phyloP scores from a whole-genome alignment of 2,888 invertebrate genomes.

The Acleris cristana region DNA sequence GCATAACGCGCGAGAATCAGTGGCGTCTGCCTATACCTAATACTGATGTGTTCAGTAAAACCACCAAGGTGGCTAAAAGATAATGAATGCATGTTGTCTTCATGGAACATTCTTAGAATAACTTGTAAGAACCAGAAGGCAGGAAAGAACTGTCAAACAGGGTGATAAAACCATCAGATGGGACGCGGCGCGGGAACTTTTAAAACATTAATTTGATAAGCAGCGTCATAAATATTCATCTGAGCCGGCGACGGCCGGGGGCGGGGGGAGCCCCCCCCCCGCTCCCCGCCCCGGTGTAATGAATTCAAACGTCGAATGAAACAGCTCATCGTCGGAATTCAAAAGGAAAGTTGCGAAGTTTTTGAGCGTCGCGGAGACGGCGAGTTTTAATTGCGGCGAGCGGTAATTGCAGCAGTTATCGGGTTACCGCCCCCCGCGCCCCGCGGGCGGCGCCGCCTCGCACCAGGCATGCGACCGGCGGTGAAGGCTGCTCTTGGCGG shows the following conservation, averaged over 20 bases:
- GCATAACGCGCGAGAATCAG: too few species aligned
- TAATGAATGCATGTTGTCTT: too few species aligned
- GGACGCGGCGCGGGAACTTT: slow-evolving; percentile 29
- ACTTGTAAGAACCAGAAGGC: slow-evolving; percentile 19
- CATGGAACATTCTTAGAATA: background rate
- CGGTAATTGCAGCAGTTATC: slow-evolving; percentile 36
- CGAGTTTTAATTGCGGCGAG: slow-evolving; percentile 33
- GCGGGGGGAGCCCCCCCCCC: background rate
- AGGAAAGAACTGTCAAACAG: slow-evolving; percentile 32
- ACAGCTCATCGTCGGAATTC: slow-evolving; percentile 37
- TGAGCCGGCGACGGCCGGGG: slow-evolving; percentile 20
- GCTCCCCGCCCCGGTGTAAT: slow-evolving; percentile 12
- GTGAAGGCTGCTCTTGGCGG: background rate
- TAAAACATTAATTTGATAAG: slow-evolving; percentile 37
- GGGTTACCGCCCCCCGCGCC: slow-evolving; percentile 18
- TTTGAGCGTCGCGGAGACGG: slow-evolving; percentile 23
- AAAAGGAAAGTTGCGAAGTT: slow-evolving; percentile 35
- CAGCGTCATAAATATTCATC: slow-evolving; percentile 36
- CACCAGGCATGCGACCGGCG: too few species aligned
- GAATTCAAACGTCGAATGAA: slow-evolving; percentile 37
- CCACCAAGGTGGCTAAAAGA: too few species aligned
- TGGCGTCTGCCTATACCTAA: too few species aligned
- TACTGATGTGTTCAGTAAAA: too few species aligned
- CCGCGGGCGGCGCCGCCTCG: background rate
- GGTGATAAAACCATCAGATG: slow-evolving; percentile 31